A percentile compares a stretch with the other conserved stretches of the same genome.
Conservation (phyloP, 1,140 invertebrate genomes). For the Lepidotrigona ventralis region DNA sequence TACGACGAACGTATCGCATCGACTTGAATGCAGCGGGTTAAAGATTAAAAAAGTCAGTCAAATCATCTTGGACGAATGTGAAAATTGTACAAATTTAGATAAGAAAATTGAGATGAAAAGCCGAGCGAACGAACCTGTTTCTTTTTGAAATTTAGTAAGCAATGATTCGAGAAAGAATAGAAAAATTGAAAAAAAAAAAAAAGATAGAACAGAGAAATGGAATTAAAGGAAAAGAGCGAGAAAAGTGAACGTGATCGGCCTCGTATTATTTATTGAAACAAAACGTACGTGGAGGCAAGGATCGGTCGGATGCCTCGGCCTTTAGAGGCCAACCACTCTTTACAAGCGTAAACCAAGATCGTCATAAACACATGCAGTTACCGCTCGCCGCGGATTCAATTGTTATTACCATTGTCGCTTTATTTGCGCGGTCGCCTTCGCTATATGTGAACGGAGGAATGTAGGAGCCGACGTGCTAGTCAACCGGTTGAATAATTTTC, state of each 20-base stretch:
- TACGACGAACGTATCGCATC: neutral
- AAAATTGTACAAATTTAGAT: no score
- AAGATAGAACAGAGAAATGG: neutral
- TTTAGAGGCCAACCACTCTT: conserved; percentile 60
- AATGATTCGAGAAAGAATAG: neutral
- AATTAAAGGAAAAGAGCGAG: conserved; percentile 16
- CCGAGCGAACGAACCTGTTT: no score
- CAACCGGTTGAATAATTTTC: conserved; percentile 21
- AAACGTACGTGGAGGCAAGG: conserved; percentile 41
- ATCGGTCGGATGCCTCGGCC: conserved; percentile 48
- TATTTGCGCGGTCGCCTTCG: neutral
- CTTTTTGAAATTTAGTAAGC: no score
- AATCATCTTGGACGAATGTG: no score
- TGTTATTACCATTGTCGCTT: conserved; percentile 61
- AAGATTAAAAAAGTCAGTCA: neutral
- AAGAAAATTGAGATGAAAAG: no score
- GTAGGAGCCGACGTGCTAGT: conserved; percentile 4
- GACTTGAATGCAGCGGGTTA: neutral
- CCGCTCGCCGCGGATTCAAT: conserved; percentile 62
- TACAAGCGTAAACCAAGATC: conserved; percentile 59
- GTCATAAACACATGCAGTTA: conserved; percentile 66
- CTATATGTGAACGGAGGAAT: conserved; percentile 20
- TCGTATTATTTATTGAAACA: conserved; percentile 58
- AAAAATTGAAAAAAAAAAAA: neutral
- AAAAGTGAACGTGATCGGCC: conserved; percentile 35